Base-by-base conservation (phyloP, 2,113 vertebrate genomes). In the Holacanthus passer region DNA sequence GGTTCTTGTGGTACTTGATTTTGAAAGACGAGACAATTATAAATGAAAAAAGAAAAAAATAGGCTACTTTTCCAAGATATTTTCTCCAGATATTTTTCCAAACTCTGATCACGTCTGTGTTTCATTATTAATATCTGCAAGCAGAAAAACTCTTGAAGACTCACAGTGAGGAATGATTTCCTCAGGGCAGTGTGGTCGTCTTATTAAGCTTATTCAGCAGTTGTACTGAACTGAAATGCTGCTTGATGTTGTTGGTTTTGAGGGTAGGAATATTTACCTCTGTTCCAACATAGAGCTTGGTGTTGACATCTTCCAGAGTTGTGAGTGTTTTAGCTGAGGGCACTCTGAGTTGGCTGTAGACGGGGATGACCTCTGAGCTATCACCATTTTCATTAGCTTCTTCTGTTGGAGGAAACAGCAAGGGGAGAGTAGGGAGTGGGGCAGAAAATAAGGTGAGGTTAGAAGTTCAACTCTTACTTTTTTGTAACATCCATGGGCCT, bases 251-350 rank as follows among this genome's bases (percentile, higher is more conserved):
- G 29, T 45, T 47, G 41, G 37, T 64, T 63, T 72, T 43, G 3
- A 5, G 17, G n/a, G 7, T 22, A 47, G 29, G 59, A 65, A 45
- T 52, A 16, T 64, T 94, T 92, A 99, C 97, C 95, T 98, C 95
- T 22, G 97, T 99, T 87, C 97, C 98, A 56, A 95, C 86, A 39
- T 94, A 97, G 76, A 98, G 93, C 53, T 89, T 93, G 0, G 95
- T 97, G 80, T 94, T 96, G 91, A 97, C 91, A 35, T 93, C 93
- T 0, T 96, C 85, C 72, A 96, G 85, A 0, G 70, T 24, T 52
- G 87, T 93, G 29, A 93, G 86, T 3, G 88, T 76, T 85, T 94
- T 96, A 73, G 71, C 85, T n/a, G 95, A 87, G 2, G 91, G 91
- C 32, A 63, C 14, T 17, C 80, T 90, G 76, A 96, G 94, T 27